phyloP scores from a whole-genome alignment of 2,797 vertebrate species.

The Muraenolepis orangiensis region DNA sequence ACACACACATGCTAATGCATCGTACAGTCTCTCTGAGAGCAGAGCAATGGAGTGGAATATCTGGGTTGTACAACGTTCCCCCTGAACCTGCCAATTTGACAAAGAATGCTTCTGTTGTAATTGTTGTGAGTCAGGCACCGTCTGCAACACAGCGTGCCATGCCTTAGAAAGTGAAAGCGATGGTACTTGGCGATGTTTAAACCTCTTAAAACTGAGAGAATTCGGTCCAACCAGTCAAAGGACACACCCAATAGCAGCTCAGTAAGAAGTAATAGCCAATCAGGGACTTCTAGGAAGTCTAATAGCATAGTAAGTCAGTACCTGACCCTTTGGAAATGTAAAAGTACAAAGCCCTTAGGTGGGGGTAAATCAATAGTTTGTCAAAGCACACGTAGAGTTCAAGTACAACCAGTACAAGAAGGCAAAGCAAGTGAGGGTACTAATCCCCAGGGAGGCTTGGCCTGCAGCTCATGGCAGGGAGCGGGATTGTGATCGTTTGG shows the following conservation, averaged over 20 bases:
- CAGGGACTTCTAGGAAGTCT: not conserved
- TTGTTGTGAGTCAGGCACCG: not conserved
- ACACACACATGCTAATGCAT: not conserved
- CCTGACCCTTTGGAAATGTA: not conserved
- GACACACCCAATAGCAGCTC: not conserved
- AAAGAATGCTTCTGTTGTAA: not conserved
- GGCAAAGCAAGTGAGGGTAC: not conserved
- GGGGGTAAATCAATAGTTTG: not conserved
- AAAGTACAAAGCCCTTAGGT: not conserved
- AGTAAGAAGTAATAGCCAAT: not conserved
- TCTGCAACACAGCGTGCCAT: not conserved
- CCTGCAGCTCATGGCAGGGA: not conserved
- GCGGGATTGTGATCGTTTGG: not conserved
- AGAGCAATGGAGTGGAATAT: not conserved
- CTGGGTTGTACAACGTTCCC: no score
- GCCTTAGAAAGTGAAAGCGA: not conserved
- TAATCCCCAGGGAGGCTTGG: not conserved
- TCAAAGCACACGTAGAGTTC: not conserved
- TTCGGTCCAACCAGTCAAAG: not conserved
- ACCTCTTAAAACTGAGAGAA: not conserved
- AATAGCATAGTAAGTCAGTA: no score
- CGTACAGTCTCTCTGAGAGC: not conserved
- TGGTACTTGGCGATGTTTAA: not conserved
- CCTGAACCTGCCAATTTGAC: not conserved
- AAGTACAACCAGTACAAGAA: not conserved